Evolutionary conservation across 2,888 invertebrate genomes (phyloP).

Genomic region (Chrysolina oricalcia): DNA sequence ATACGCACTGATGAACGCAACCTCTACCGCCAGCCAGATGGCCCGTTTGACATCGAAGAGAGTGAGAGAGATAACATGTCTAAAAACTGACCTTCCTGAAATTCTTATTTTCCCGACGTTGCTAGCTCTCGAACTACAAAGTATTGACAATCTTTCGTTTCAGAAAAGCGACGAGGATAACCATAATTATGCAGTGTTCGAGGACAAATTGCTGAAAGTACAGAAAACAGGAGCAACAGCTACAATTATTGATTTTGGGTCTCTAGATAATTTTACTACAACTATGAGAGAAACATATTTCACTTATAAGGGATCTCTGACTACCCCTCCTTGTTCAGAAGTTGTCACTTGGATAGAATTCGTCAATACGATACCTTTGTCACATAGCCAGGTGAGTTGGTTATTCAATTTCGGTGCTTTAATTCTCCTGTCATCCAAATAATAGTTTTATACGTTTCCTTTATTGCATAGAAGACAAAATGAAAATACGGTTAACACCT

Average conservation of each 20-base stretch:
- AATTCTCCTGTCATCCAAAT: too few species aligned
- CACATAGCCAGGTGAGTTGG: conserved; percentile 79
- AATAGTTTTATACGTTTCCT: too few species aligned
- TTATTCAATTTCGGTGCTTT: neutral
- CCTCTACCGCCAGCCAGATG: too few species aligned
- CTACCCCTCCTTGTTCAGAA: conserved; percentile 87
- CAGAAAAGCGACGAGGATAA: conserved; percentile 46
- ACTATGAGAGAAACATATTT: conserved; percentile 80
- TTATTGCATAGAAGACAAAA: too few species aligned
- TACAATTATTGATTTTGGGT: conserved; percentile 77
- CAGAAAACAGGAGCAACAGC: conserved; percentile 77
- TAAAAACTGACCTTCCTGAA: too few species aligned
- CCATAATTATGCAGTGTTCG: conserved; percentile 55
- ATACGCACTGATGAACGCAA: too few species aligned
- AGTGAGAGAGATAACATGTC: too few species aligned
- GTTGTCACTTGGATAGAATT: conserved; percentile 87
- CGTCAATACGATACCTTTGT: conserved; percentile 81
- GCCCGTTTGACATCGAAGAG: too few species aligned
- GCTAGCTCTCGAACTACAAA: too few species aligned
- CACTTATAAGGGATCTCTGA: conserved; percentile 86
- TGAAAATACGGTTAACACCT: too few species aligned
- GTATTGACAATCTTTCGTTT: conserved; percentile 29
- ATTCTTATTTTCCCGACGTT: too few species aligned
- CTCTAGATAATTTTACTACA: conserved; percentile 76
- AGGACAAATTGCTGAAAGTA: conserved; percentile 74